Evolutionary conservation across 2,797 vertebrate genomes (phyloP).

Genomic region (Notolepis coatsorum): DNA sequence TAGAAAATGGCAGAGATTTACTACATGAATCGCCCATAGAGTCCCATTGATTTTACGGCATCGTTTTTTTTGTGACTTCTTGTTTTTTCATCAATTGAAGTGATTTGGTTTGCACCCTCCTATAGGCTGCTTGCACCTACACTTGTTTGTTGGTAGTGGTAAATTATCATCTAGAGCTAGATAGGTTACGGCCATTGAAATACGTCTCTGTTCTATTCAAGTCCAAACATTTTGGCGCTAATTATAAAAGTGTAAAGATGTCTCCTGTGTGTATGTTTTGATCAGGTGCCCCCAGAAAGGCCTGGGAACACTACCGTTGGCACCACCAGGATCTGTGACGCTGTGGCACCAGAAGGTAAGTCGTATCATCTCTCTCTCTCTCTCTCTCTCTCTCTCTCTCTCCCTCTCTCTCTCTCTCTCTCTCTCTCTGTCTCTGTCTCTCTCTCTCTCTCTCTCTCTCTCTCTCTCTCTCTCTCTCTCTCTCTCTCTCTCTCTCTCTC

Average conservation of each 20-base stretch:
- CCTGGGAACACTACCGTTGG: constrained; percentile 79
- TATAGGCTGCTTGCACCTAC: no score
- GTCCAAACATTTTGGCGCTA: neutral
- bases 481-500: no score
- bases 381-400: no score
- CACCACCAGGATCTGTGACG: constrained; percentile 89
- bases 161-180: no score
- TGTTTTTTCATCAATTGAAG: neutral
- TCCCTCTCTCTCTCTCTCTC: no score
- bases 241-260: neutral
- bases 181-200: neutral
- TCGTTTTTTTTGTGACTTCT: neutral
- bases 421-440: no score
- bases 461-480: no score
- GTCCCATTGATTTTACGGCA: neutral
- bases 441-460: no score
- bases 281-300: constrained; percentile 70
- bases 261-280: constrained; percentile 31
- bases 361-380: constrained; percentile 46
- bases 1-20: no score
- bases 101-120: no score
- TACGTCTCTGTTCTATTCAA: neutral
- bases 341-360: constrained; percentile 94
- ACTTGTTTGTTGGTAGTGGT: no score
- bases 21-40: no score